phyloP scores from a whole-genome alignment of 2,888 invertebrate species.

The Drosophila anomalata region DNA sequence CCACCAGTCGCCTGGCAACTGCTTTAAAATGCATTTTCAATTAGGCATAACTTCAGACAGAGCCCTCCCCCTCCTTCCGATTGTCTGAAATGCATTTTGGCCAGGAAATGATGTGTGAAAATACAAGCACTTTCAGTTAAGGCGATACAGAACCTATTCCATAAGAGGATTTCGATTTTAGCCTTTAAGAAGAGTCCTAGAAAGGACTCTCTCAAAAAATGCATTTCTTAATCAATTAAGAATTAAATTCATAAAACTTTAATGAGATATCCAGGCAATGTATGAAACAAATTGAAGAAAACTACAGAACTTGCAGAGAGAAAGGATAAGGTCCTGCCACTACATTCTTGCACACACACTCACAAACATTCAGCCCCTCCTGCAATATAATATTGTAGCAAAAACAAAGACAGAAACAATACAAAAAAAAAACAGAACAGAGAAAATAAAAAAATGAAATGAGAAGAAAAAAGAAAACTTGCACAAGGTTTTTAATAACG shows the following conservation, averaged over 20 bases:
- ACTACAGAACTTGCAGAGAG: conserved; percentile 15
- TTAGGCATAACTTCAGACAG: conserved; percentile 73
- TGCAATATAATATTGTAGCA: conserved; percentile 46
- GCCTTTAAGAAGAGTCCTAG: background rate
- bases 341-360: background rate
- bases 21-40: conserved; percentile 79
- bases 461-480: conserved; percentile 67
- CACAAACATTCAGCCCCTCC: conserved; percentile 20
- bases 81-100: background rate
- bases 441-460: conserved; percentile 45
- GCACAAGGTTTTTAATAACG: conserved; percentile 80
- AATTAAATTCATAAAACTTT: conserved; percentile 9
- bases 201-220: background rate
- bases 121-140: conserved; percentile 33
- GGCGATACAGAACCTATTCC: conserved; percentile 21
- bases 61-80: background rate
- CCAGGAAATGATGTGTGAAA: conserved; percentile 40
- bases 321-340: conserved; percentile 14
- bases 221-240: conserved; percentile 9
- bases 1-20: conserved; percentile 49
- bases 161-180: conserved; percentile 8
- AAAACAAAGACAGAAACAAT: conserved; percentile 39
- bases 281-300: conserved; percentile 30
- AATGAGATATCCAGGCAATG: conserved; percentile 10
- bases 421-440: conserved; percentile 22